phyloP scores from a whole-genome alignment of 2,888 invertebrate species.

The Rhingia rostrata region DNA sequence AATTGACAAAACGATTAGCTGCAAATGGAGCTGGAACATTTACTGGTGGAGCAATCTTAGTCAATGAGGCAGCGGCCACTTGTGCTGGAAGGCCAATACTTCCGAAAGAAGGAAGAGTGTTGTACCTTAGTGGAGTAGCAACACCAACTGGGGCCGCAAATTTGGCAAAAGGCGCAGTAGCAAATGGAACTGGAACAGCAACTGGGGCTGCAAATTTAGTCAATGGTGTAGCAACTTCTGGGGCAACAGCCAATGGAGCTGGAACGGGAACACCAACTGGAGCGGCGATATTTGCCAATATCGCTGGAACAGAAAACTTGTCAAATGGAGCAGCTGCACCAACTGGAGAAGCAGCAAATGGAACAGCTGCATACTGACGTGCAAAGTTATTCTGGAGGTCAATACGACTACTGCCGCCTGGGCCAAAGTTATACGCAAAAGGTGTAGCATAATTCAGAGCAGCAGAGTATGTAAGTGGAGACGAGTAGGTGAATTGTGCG shows the following conservation, averaged over 20 bases:
- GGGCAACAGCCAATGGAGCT: constrained; percentile 17
- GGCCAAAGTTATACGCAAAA: constrained; percentile 31
- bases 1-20: background rate
- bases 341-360: constrained; percentile 81
- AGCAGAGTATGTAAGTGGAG: constrained; percentile 50
- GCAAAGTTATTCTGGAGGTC: constrained; percentile 69
- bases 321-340: constrained; percentile 59
- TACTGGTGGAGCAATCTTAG: background rate
- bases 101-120: background rate
- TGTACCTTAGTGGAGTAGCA: background rate
- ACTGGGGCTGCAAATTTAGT: constrained; percentile 31
- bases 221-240: constrained; percentile 13
- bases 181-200: no score
- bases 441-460: constrained; percentile 38
- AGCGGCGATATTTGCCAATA: constrained; percentile 7
- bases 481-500: constrained; percentile 77
- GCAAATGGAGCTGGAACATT: constrained; percentile 68
- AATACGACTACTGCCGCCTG: constrained; percentile 61
- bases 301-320: constrained; percentile 11
- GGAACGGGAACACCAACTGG: constrained; percentile 67
- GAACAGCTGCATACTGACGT: constrained; percentile 82
- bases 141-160: constrained; percentile 22
- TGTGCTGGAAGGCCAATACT: constrained; percentile 74
- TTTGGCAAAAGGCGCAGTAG: constrained; percentile 13
- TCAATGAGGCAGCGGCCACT: constrained; percentile 20